Evolutionary conservation across 37 sponge, comb jelly and placozoan species (phyloP), one percentile per base, ranked within the genome.

Genomic region (Theonella swinhoei): DNA sequence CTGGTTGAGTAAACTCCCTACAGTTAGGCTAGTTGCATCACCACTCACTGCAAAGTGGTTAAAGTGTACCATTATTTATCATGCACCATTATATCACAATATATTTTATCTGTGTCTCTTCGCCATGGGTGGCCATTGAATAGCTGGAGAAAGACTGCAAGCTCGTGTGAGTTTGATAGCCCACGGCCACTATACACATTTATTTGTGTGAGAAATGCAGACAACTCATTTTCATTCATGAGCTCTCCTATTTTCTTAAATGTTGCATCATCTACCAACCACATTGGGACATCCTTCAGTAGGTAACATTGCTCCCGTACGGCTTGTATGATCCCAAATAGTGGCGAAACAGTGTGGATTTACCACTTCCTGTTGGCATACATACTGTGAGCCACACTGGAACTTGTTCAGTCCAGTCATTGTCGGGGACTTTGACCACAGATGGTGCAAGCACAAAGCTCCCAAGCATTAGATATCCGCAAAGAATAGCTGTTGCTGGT

Each of bases 1-100:
- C 39, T 78, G 79, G 79, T 25, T 78, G 79, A 3, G 79, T 78
- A 33, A 78, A 78, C 22, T 66, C 79, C 26, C 79, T n/a, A n/a
- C n/a, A n/a, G n/a, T n/a, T n/a, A n/a, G n/a, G n/a, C n/a, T 36
- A 38, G 29, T 71, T 34, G 72, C 72, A 36, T 71, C 72, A 71
- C 72, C 72, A 35, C 38, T 30, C 14, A 71, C 72, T 71, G 34
- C 4, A 71, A 58, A n/a, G n/a, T n/a, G n/a, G n/a, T 58, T 58
- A 58, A 58, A n/a, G n/a, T n/a, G n/a, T n/a, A n/a, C n/a, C n/a
- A n/a, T n/a, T n/a, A n/a, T n/a, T n/a, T n/a, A n/a, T n/a, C n/a
- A n/a, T n/a, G n/a, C n/a, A n/a, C n/a, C n/a, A n/a, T n/a, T n/a
- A n/a, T n/a, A n/a, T n/a, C n/a, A n/a, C n/a, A n/a, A n/a, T n/a